Evolutionary conservation across 2,888 invertebrate genomes (phyloP), one percentile per base, ranked within the genome.

Genomic region (Ametastegia equiseti): DNA sequence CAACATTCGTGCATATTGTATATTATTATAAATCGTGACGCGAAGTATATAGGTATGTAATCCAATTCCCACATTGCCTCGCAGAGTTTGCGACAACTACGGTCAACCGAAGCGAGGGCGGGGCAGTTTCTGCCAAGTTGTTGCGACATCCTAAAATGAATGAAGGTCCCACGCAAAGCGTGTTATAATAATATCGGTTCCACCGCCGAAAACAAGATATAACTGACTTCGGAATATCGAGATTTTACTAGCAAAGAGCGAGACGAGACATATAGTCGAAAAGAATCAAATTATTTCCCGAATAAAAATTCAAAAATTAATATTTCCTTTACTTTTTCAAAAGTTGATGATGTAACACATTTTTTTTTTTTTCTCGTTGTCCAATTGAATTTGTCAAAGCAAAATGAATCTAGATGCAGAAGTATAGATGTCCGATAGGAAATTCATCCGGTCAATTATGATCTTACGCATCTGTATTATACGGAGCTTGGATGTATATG

Each of bases 11-110:
- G 9, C 1, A 67, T 19, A 7, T 6, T n/a, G 27, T 30, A 23
- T 60, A 27, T 78, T 60, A 78, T 78, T 78, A 15, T 27, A 27
- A 60, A 63, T 78, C 30, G 30, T 45, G 39, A 50, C 75, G 33
- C n/a, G n/a, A n/a, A n/a, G n/a, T n/a, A n/a, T n/a, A n/a, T n/a
- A n/a, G n/a, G n/a, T n/a, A 75, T 36, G 54, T 57, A 75, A 63
- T 60, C 60, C 78, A 42, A 78, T 78, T 78, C 78, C 42, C 60
- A 78, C 78, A 78, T 11, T 42, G 39, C 45, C 27, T 71, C 19
- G 39, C n/a, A n/a, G n/a, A n/a, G n/a, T n/a, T n/a, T n/a, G n/a
- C n/a, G 2, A 39, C 19, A 39, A 36, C 36, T 67, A 67, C 67
- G 67, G 67, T 67, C 67, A 67, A 9, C 23, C 39, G 67, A 23